Percentiles rank a stretch among this genome's conserved stretches.
These are phyloP conservation scores for Hormiphora californensis DNA, from an alignment of 37 sponge, comb jelly and placozoan genomes.

Conservation along the genomic window DNA sequence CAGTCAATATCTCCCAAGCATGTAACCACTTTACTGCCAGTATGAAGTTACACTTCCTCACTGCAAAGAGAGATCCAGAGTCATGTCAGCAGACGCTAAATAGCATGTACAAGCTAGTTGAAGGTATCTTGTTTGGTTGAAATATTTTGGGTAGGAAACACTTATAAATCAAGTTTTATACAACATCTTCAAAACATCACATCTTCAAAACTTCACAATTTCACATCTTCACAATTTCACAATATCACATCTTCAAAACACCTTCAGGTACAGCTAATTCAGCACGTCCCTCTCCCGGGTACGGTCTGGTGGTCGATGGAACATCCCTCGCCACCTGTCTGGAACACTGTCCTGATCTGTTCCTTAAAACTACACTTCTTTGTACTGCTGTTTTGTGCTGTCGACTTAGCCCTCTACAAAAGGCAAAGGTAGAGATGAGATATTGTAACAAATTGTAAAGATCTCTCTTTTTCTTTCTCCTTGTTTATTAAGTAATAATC, in stretches of 20 bases:
- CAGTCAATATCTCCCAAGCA: slow-evolving; percentile 36
- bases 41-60: slow-evolving; percentile 34
- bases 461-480: too few relatives aligned
- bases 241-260: too few relatives aligned
- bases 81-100: background rate
- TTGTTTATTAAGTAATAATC: background rate
- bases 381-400: slow-evolving; percentile 78
- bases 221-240: too few relatives aligned
- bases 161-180: background rate
- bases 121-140: too few relatives aligned
- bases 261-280: too few relatives aligned
- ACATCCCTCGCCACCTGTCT: slow-evolving; percentile 60
- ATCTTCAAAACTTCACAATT: too few relatives aligned
- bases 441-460: too few relatives aligned
- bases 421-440: slow-evolving; percentile 63
- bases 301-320: slow-evolving; percentile 73
- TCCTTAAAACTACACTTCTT: slow-evolving; percentile 54
- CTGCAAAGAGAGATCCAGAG: background rate
- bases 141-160: background rate
- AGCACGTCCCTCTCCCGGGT: too few relatives aligned
- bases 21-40: slow-evolving; percentile 49
- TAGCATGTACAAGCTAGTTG: background rate
- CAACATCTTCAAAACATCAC: background rate
- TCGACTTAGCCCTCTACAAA: slow-evolving; percentile 74
- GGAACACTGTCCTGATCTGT: slow-evolving; percentile 1